Percentiles rank a stretch among this genome's conserved stretches.
phyloP scores from a whole-genome alignment of 2,797 vertebrate genomes.

The Eospalax fontanierii region DNA sequence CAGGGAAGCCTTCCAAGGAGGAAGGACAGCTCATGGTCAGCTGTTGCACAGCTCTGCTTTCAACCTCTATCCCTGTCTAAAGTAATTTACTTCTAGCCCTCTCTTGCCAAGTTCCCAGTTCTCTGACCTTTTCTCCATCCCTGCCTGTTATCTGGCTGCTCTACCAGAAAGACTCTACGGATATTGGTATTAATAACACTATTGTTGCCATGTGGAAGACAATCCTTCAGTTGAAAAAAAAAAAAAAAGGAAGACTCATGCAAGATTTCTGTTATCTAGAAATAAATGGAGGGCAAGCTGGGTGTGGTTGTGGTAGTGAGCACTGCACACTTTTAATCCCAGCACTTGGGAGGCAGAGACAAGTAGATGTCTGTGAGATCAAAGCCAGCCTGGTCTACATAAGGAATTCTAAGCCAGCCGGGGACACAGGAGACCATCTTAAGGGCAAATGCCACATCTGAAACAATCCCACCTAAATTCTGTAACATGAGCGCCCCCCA shows the following conservation, averaged over 20 bases:
- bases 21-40: not conserved
- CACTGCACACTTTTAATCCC: too few species aligned
- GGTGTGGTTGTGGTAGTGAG: too few species aligned
- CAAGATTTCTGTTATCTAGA: not conserved
- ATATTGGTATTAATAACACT: not conserved
- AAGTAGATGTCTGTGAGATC: too few species aligned
- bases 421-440: too few species aligned
- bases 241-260: not conserved
- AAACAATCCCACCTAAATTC: not conserved
- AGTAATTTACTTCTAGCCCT: not conserved
- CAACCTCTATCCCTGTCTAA: not conserved
- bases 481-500: not conserved
- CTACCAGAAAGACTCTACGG: not conserved
- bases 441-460: not conserved
- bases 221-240: not conserved
- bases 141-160: not conserved
- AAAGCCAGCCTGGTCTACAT: too few species aligned
- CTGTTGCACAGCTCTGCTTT: not conserved
- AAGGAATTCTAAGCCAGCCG: too few species aligned
- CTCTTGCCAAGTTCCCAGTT: not conserved
- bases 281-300: not conserved
- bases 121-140: not conserved
- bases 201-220: not conserved
- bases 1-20: not conserved
- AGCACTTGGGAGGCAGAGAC: too few species aligned